phyloP scores from a whole-genome alignment of 2,113 vertebrate species.

The Pipra filicauda region DNA sequence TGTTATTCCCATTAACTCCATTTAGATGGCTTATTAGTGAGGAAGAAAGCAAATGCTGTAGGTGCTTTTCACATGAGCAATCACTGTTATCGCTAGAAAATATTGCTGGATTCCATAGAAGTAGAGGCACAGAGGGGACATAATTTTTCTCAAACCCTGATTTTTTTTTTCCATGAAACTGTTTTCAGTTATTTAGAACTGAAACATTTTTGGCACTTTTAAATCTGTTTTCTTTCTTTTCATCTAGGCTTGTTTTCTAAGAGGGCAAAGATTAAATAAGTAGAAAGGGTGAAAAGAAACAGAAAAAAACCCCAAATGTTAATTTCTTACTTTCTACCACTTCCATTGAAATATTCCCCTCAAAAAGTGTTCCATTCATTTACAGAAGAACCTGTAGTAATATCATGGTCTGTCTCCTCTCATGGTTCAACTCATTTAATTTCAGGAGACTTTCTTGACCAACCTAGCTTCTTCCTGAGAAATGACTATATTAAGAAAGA shows the following conservation, averaged over 20 bases:
- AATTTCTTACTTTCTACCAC: neutral
- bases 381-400: neutral
- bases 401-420: neutral
- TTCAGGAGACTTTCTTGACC: neutral
- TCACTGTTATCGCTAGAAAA: neutral
- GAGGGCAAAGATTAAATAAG: neutral
- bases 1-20: neutral
- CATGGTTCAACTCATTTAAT: neutral
- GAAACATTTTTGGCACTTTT: neutral
- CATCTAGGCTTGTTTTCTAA: neutral
- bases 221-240: neutral
- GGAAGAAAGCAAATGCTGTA: neutral
- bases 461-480: neutral
- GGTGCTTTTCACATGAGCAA: neutral
- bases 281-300: neutral
- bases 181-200: neutral
- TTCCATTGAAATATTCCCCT: neutral
- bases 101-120: neutral
- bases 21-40: neutral
- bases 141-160: neutral
- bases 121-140: neutral
- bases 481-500: neutral
- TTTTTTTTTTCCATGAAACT: neutral
- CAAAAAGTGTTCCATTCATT: neutral
- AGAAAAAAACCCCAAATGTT: accelerated